Conservation (phyloP, 2,797 vertebrate genomes). For the Urophycis tenuis region DNA sequence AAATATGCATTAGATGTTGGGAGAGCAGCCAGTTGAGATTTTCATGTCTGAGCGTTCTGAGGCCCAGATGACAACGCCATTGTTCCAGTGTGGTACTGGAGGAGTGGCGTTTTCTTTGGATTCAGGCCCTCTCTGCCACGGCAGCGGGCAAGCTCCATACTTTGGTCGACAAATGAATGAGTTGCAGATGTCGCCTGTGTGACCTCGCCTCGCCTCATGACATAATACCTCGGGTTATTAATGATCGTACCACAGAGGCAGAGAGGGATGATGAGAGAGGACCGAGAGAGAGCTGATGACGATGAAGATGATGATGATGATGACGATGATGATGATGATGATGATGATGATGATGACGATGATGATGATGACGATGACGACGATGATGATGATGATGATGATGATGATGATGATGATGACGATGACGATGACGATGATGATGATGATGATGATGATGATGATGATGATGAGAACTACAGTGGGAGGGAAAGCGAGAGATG, state of each 20-base stretch:
- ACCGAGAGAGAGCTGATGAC: not conserved
- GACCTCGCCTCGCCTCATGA: constrained; percentile 42
- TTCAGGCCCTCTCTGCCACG: constrained; percentile 35
- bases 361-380: not conserved
- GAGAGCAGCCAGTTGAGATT: constrained; percentile 28
- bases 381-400: not conserved
- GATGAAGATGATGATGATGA: not conserved
- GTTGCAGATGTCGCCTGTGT: constrained; percentile 67
- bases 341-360: not conserved
- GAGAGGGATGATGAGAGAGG: constrained; percentile 20
- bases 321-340: not conserved
- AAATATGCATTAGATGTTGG: constrained; percentile 54
- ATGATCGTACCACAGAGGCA: constrained; percentile 34
- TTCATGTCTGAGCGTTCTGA: constrained; percentile 16
- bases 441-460: not conserved
- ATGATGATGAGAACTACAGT: not conserved
- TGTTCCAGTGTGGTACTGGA: constrained; percentile 28
- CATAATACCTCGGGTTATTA: constrained; percentile 58
- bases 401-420: not conserved
- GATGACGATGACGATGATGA: not conserved
- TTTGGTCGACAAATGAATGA: constrained; percentile 67
- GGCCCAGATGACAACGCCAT: constrained; percentile 25
- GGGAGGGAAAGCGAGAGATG: not conserved
- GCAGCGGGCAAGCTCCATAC: constrained; percentile 37
- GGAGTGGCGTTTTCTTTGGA: constrained; percentile 41